Evolutionary conservation across 1,140 invertebrate genomes (phyloP), one percentile per base, ranked within the genome.

Genomic region (Popillia japonica): DNA sequence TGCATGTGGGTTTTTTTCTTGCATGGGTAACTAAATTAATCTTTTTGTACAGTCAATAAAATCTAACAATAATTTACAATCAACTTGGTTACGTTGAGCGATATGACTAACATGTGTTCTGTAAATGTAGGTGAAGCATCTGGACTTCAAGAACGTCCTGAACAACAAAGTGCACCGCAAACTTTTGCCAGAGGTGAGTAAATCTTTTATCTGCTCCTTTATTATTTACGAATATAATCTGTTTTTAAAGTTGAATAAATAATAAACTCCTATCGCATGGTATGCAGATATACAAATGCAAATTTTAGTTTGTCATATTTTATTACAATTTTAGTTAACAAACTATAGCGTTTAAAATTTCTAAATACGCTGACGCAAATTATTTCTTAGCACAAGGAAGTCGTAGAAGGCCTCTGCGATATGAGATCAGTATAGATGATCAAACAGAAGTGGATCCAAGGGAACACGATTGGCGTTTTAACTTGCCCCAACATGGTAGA

Each of bases 381-480:
- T 76, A 72, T 79, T 79, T 79, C 78, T 72, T 84, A 86, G 84
- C 83, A 76, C 82, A 82, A 79, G 79, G 82, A 55, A 78, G 79
- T 80, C 85, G 83, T 81, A 84, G 86, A 83, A 86, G 86, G 44
- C 85, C 85, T 40, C 85, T 88, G 77, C 85, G 85, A 75, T 87
- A 88, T 85, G 88, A 89, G 82, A 89, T 89, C 85, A 89, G 88
- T 86, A 83, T 89, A 80, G 89, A 89, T 82, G 89, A 89, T 83
- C 87, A 89, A 81, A 87, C 86, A 34, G 89, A 89, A 83, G 87
- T 88, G 83, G 88, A 89, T 84, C 87, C 87, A 72, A 85, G 87
- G 76, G 89, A 89, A 85, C 89, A 89, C 82, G 89, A 89, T 83
- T 89, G 89, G 89, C 85, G 88, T 74, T 89, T 89, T 86, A 85